Conservation (phyloP, 92 coral and sea anemone genomes). For the Blastomussa wellsi region DNA sequence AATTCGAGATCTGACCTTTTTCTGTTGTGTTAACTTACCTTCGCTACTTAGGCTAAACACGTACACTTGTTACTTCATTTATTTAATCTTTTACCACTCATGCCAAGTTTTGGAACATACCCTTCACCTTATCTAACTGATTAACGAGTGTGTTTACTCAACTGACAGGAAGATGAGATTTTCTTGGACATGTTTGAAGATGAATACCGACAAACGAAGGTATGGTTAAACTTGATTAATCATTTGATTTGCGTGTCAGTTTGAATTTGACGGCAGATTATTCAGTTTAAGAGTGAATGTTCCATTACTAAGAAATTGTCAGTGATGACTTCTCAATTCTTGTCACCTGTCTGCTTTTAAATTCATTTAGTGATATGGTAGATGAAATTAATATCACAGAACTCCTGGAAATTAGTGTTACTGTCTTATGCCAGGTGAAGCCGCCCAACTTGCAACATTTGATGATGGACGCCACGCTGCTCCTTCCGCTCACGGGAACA, state of each 20-base stretch:
- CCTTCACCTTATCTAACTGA: not conserved
- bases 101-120: not conserved
- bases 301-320: not conserved
- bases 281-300: not conserved
- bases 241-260: not conserved
- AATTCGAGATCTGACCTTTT: not conserved
- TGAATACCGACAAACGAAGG: slow-evolving; percentile 97
- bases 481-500: slow-evolving; percentile 93
- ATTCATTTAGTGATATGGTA: not conserved
- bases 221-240: not conserved
- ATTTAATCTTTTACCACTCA: not conserved
- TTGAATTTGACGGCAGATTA: not conserved
- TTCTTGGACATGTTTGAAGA: slow-evolving; percentile 98
- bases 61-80: not conserved
- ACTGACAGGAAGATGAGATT: slow-evolving; percentile 83
- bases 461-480: slow-evolving; percentile 96
- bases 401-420: not conserved
- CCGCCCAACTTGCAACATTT: slow-evolving; percentile 87
- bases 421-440: slow-evolving; percentile 69
- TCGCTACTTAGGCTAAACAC: not conserved
- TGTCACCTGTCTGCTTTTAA: not conserved
- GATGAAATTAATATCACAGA: not conserved
- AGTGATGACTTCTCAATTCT: too few species aligned
- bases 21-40: not conserved
- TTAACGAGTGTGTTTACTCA: not conserved